These are phyloP conservation scores for Calliphora vicina DNA, from an alignment of 1,140 invertebrate genomes.

Conservation along the genomic window DNA sequence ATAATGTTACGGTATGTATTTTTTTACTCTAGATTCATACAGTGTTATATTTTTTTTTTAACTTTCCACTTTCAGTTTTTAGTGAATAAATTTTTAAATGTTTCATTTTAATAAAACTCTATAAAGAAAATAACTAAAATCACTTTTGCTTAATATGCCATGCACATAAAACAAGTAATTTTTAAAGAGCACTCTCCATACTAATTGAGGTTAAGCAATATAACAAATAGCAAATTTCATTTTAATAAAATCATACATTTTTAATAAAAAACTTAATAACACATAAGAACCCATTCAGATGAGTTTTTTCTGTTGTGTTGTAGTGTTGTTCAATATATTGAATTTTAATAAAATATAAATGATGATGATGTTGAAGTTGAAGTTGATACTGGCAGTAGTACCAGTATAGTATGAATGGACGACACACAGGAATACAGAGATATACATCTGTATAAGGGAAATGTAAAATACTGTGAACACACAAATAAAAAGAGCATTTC, in stretches of 20 bases:
- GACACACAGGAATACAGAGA: background rate
- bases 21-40: too few relatives aligned
- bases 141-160: too few relatives aligned
- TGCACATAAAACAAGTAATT: background rate
- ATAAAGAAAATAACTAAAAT: too few relatives aligned
- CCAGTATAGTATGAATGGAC: background rate
- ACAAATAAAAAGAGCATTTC: slow-evolving; percentile 7
- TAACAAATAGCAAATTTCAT: slow-evolving; percentile 22
- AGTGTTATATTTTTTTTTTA: too few relatives aligned
- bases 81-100: too few relatives aligned
- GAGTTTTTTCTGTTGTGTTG: background rate
- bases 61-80: too few relatives aligned
- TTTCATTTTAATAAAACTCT: too few relatives aligned
- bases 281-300: slow-evolving; percentile 18
- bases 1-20: too few relatives aligned
- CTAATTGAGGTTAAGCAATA: slow-evolving; percentile 33
- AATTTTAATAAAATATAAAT: slow-evolving; percentile 31
- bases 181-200: background rate
- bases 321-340: slow-evolving; percentile 20
- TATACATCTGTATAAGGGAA: background rate
- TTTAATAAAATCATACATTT: slow-evolving; percentile 31
- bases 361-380: background rate
- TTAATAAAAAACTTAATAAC: slow-evolving; percentile 23
- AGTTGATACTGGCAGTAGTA: background rate
- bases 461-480: background rate